Base-by-base conservation (phyloP, 2,797 vertebrate genomes). In the Xerus rutilus region DNA sequence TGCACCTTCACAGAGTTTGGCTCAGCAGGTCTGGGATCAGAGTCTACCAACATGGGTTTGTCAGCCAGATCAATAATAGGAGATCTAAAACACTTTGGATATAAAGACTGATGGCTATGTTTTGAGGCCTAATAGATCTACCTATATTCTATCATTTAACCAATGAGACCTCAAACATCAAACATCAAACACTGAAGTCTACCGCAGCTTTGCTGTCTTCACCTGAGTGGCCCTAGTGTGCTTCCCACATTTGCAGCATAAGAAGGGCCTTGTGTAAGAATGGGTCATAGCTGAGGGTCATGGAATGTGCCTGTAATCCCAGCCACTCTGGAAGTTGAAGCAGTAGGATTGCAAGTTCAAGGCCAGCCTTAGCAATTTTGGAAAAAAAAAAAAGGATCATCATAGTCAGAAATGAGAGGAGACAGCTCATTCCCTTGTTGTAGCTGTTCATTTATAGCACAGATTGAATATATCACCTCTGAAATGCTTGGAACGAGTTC, bases 1-100 rank as follows among this genome's bases (percentile, higher is more conserved):
- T 43, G 82, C 3, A 59, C 43, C 78, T 95, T 83, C 35, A 49
- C 76, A 81, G 89, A 89, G 86, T 88, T 32, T 91, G 70, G 78
- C 25, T 96, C 39, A n/a, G 73, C 15, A 59, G 14, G 12, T 88
- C 25, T 94, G 78, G 45, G 69, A 17, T 39, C 74, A 95, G 45
- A 88, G 78, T 90, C 30, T 64, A 69, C 88, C 23, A 83, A 86
- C 85, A 52, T 45, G 32, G 65, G 21, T 59, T 83, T 84, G 88
- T 30, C n/a, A 78, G 74, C 32, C 47, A 52, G 47, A 77, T 89
- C 62, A 69, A 2, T 73, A 82, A 81, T 17, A 91, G 74, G 12
- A 43, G 35, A 72, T 20, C 72, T 25, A 57, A 35, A 84, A 76
- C 7, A 70, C 64, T 73, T 45, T 69, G 85, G 49, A 65, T 81